Conservation (phyloP, 2,888 invertebrate genomes). For the Teleiodes luculella region DNA sequence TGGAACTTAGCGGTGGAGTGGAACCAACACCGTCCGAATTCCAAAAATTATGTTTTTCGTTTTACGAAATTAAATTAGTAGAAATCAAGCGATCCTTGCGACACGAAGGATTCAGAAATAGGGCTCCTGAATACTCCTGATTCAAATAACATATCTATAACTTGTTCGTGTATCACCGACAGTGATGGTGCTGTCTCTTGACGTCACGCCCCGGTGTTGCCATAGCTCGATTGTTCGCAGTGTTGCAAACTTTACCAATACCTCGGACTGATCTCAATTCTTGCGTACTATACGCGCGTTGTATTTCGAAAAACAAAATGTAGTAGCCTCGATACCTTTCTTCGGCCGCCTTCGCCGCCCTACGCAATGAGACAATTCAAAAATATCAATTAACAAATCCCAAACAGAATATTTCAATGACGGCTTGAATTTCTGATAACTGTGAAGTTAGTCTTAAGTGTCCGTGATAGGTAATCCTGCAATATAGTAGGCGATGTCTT, state of each 20-base stretch:
- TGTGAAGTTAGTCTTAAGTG: too few species aligned
- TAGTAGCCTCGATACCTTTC: constrained; percentile 32
- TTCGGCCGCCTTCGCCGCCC: constrained; percentile 28
- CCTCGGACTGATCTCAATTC: neutral
- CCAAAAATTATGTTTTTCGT: too few species aligned
- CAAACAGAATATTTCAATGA: neutral
- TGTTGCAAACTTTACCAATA: constrained; percentile 11
- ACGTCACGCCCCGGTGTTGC: neutral
- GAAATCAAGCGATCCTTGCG: too few species aligned
- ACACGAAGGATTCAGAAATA: too few species aligned
- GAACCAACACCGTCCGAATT: too few species aligned
- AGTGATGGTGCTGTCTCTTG: neutral
- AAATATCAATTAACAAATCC: neutral
- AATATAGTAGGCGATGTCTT: too few species aligned
- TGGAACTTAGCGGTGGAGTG: too few species aligned
- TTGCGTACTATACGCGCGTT: neutral
- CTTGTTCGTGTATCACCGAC: neutral
- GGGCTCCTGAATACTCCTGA: too few species aligned
- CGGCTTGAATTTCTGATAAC: neutral
- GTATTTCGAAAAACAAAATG: constrained; percentile 3
- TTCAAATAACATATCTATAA: neutral
- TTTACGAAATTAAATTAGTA: too few species aligned
- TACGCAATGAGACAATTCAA: constrained; percentile 30
- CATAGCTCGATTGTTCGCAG: neutral
- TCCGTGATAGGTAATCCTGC: too few species aligned